Conservation (phyloP, 2,888 invertebrate species). For the Thereva unica region DNA sequence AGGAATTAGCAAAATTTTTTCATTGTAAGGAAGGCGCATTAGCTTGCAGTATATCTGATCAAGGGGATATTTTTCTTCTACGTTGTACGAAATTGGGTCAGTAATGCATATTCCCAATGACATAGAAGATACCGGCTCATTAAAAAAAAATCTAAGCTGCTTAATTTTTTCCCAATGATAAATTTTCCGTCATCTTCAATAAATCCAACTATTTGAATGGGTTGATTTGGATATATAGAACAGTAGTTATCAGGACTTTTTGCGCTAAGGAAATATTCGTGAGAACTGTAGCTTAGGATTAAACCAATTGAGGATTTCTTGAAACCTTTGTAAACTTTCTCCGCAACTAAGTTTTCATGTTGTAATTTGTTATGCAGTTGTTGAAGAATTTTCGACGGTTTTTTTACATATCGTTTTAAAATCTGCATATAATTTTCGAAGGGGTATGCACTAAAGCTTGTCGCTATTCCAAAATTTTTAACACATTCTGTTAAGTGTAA, state of each 20-base stretch:
- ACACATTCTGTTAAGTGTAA: slow-evolving; percentile 7
- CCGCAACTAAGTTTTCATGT: not conserved
- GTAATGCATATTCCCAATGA: slow-evolving; percentile 6
- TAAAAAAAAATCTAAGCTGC: slow-evolving; percentile 2
- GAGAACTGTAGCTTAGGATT: not conserved
- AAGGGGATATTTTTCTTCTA: not conserved
- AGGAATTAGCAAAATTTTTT: no score
- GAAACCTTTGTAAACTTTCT: slow-evolving; percentile 1
- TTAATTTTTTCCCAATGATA: not conserved
- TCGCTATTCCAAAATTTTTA: slow-evolving; percentile 24
- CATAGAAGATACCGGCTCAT: slow-evolving; percentile 13
- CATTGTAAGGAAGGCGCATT: not conserved
- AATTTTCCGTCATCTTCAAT: not conserved
- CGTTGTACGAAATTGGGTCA: not conserved
- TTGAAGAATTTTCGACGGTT: slow-evolving; percentile 20
- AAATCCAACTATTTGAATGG: slow-evolving; percentile 21
- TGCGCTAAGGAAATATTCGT: not conserved
- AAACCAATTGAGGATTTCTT: not conserved
- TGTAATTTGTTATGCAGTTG: slow-evolving; percentile 18
- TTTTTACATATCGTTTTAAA: slow-evolving; percentile 23
- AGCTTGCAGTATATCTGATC: not conserved
- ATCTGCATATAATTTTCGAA: slow-evolving; percentile 38
- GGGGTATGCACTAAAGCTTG: slow-evolving; percentile 30
- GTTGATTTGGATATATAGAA: slow-evolving; percentile 3
- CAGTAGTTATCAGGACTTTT: slow-evolving; percentile 12